Evolutionary conservation across 2,797 vertebrate species (phyloP), one percentile per base, ranked within the genome.

Genomic region (Nannoperca australis): DNA sequence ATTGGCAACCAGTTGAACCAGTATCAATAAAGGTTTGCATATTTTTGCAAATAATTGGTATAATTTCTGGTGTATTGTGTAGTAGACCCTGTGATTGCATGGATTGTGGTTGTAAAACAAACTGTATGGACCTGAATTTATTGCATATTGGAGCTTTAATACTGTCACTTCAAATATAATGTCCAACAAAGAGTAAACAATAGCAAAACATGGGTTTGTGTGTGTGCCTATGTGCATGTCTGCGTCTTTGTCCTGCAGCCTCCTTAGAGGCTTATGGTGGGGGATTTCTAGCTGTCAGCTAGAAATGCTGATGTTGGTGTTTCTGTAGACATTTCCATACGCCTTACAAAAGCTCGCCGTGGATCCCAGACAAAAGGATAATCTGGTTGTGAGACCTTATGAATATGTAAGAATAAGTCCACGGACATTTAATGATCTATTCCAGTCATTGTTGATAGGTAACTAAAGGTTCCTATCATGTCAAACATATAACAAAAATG

Each of bases 271-370:
- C 50, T 75, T 59, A 42, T 53, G 47, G 79, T 55, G 70, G 83
- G 89, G 85, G 76, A 65, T 81, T 81, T 91, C 66, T 83, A 62
- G 74, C 86, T 88, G 80, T 79, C 79, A 79, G 83, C 68, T 78
- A 58, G 91, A 90, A 88, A 79, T 83, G 92, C 93, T 94, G 93
- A 95, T 86, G 88, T 66, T 56, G 66, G 64, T 56, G 75, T 90
- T 93, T 91, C 75, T 84, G 59, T 73, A 81, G 77, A 84, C 81
- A 88, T 90, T 88, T 89, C 83, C 82, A 87, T 82, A 80, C 1
- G 71, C 38, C 44, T 2, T 69, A 73, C 76, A 78, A 79, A 89
- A 74, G 71, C 84, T 75, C 13, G n/a, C 72, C 17, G 11, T 69
- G 58, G 73, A 72, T 84, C 40, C 51, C 72, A 88, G 75, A 90